Evolutionary conservation across 2,888 invertebrate species (phyloP), one percentile per base, ranked within the genome.

Genomic region (Glyphotaelius pellucidus): DNA sequence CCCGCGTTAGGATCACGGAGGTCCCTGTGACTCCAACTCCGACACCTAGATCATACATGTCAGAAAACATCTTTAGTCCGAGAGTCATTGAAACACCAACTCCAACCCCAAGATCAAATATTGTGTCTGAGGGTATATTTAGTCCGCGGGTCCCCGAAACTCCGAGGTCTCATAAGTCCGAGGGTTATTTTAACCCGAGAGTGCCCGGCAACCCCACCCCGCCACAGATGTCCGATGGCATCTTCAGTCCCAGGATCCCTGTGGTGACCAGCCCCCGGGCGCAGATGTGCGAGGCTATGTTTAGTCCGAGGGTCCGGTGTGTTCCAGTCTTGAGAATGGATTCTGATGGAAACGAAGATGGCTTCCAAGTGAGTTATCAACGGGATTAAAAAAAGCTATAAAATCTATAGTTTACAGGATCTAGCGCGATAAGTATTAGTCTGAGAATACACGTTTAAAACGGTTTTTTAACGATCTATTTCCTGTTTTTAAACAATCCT

Each of bases 1-100:
- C 86, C 89, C 93, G 93, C 90, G 94, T 94, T 3, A 94, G 94
- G 31, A 94, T 94, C 52, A 93, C 94, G 38, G 94, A 94, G 92
- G 93, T 94, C 94, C 47, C 94, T 94, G 31, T 94, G 94, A 91
- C 32, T 52, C 90, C 35, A 89, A 32, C 80, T 86, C 19, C 90
- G 19, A 32, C 31, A n/a, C 89, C 32, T 88, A 89, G 92, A 42
- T 86, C 92, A 12, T 90, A 91, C 14, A 85, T 93, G 85, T 90
- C 93, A 25, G 93, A 93, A 35, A 88, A 90, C 35, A 91, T 93
- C 7, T 92, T 85, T 88, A 91, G 92, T 81, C 92, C 93, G 30
- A 93, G 93, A 91, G 87, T 93, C 85, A 84, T 67, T 9, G 67
- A 67, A n/a, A 67, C 67, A 25, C 67, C 67, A 67, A 67, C 67